These are phyloP conservation scores for Phalacrocorax brasilianus DNA, from an alignment of 2,113 vertebrate genomes.

Conservation along the genomic window DNA sequence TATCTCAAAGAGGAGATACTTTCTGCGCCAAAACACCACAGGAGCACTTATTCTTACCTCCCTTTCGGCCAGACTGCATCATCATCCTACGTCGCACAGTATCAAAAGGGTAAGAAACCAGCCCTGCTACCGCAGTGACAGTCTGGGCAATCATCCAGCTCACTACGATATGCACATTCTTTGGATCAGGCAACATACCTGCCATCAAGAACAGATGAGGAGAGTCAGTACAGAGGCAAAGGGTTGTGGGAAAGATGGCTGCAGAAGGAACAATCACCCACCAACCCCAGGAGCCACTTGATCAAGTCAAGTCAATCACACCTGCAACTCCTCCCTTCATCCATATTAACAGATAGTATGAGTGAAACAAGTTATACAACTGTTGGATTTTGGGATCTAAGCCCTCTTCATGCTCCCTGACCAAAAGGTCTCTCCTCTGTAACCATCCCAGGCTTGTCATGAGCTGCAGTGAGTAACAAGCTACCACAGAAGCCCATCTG, in stretches of 20 bases:
- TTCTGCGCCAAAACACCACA: background rate
- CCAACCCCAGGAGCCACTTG: background rate
- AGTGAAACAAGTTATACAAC: background rate
- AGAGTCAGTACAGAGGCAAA: background rate
- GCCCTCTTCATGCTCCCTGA: background rate
- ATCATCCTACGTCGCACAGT: slow-evolving; percentile 99
- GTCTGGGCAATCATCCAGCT: slow-evolving; percentile 99
- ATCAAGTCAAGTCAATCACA: background rate
- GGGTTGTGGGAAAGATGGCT: background rate
- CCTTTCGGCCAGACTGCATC: slow-evolving; percentile 99
- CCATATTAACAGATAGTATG: background rate
- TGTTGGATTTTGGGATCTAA: background rate
- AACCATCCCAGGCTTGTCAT: background rate
- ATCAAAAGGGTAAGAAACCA: slow-evolving; percentile 97
- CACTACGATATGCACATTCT: slow-evolving; percentile 94
- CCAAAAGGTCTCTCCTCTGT: background rate
- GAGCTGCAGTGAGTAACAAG: background rate
- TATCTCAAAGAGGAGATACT: background rate
- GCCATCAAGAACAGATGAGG: slow-evolving; percentile 2
- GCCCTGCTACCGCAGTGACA: slow-evolving; percentile 90
- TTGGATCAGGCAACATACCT: slow-evolving; percentile 99
- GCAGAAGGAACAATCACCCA: background rate
- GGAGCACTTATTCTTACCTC: slow-evolving; percentile 79
- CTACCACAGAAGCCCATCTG: background rate
- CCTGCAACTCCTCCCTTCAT: background rate